phyloP scores from a whole-genome alignment of 2,888 invertebrate genomes.

The Smittia sp. region DNA sequence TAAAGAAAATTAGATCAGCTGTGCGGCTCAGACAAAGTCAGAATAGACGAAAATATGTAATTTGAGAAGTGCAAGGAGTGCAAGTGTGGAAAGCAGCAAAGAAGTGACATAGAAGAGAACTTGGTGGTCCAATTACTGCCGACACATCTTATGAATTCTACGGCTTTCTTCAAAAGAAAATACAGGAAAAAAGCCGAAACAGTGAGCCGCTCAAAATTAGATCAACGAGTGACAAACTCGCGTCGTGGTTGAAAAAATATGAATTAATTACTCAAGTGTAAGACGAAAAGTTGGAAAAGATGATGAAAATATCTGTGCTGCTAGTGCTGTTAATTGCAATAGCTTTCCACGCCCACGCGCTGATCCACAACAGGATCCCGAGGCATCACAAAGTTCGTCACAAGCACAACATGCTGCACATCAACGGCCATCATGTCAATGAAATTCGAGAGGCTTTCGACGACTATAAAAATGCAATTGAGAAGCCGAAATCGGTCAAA shows the following conservation, averaged over 20 bases:
- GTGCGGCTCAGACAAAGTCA: neutral
- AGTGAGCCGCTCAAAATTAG: neutral
- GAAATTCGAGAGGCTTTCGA: slow-evolving; percentile 11
- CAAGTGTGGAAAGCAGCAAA: no score
- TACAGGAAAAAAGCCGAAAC: neutral
- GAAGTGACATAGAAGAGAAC: no score
- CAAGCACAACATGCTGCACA: neutral
- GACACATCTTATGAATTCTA: neutral
- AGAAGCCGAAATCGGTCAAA: neutral
- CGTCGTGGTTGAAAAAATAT: neutral
- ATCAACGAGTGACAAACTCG: slow-evolving; percentile 10
- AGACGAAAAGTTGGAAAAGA: neutral
- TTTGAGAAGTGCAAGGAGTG: neutral
- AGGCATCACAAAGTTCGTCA: neutral
- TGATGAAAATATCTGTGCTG: slow-evolving; percentile 1
- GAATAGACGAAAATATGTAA: neutral
- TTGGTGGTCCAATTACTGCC: slow-evolving; percentile 11
- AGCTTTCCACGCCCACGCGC: neutral
- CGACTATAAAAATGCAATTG: neutral
- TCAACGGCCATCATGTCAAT: neutral
- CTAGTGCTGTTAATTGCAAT: neutral
- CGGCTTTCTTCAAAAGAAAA: neutral
- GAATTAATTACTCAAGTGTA: neutral
- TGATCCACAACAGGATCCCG: neutral
- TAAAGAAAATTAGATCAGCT: neutral